Base-by-base conservation (phyloP, 2,797 vertebrate species). In the Melanotaenia nigrans region DNA sequence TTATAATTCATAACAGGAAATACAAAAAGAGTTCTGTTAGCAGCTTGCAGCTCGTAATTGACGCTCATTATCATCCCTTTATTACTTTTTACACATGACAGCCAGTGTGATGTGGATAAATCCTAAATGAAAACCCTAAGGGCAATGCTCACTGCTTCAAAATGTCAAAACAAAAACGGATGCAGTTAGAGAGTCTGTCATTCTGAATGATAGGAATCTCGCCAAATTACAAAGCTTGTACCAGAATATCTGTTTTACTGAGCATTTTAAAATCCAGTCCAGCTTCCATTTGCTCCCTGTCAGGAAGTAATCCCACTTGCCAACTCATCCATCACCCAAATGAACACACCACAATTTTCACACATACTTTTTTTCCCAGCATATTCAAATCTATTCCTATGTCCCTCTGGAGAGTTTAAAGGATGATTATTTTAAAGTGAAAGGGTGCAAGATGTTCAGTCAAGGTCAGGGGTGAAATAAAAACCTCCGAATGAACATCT, bases 251-350 rank as follows among this genome's bases (percentile, higher is more conserved):
- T 71, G 49, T 81, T 83, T 77, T 75, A 82, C 45, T 28, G 56
- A 82, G 78, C 54, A 33, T 79, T 71, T 84, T 25, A 80, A 85
- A 82, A 81, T 61, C 61, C 54, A 78, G 73, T 53, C 47, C 28
- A 16, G 71, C 64, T 82, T 80, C 55, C 68, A 77, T 82, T 88
- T 78, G 55, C 71, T 71, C 65, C 77, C 79, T 76, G 85, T 90
- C 89, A 83, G 65, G 84, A 74, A 81, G 65, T 78, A 76, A 82
- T 78, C 59, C 22, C 36, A 73, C 69, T 45, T 65, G 77, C 78
- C 67, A 72, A 79, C 70, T 81, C 82, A 90, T 91, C 87, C 84
- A 88, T 90, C 91, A 91, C 73, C 84, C 73, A 89, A 89, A 92
- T 84, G 76, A 92, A 88, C 86, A 85, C 84, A 85, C 72, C 79